Percentiles rank a stretch among this genome's conserved stretches.
These are phyloP conservation scores for Psococerastis gibbosa DNA, from an alignment of 2,888 invertebrate species.

Conservation along the genomic window DNA sequence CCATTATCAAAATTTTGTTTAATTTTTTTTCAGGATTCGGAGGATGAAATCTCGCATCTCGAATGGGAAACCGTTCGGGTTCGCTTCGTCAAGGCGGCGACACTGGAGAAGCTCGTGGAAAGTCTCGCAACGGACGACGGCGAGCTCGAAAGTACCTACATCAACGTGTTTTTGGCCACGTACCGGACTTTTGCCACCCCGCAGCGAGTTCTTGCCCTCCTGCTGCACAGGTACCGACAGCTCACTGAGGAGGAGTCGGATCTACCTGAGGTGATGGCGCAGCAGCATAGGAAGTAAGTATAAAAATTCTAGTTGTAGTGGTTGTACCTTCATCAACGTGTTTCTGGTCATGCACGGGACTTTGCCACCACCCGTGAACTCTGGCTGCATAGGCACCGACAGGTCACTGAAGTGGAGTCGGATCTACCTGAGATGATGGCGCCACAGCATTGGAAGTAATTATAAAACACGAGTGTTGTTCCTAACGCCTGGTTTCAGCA, in stretches of 20 bases:
- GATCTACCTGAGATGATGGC: slow-evolving; percentile 24
- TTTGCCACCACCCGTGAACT: slow-evolving; percentile 69
- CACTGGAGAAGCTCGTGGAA: slow-evolving; percentile 82
- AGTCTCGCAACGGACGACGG: slow-evolving; percentile 86
- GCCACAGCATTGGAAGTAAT: slow-evolving; percentile 53
- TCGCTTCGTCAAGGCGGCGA: slow-evolving; percentile 88
- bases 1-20: no score
- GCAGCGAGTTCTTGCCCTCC: slow-evolving; percentile 60
- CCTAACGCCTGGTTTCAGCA: no score
- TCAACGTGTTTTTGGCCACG: slow-evolving; percentile 92
- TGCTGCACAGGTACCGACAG: slow-evolving; percentile 38
- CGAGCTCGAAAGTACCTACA: slow-evolving; percentile 91
- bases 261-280: slow-evolving; percentile 26
- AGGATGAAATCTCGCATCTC: slow-evolving; percentile 84
- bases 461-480: no score
- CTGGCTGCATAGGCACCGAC: slow-evolving; percentile 39
- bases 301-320: no score
- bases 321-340: slow-evolving; percentile 93
- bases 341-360: slow-evolving; percentile 88
- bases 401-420: slow-evolving; percentile 21
- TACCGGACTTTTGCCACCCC: slow-evolving; percentile 83
- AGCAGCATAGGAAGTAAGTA: slow-evolving; percentile 50
- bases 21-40: slow-evolving; percentile 44
- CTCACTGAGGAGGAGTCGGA: slow-evolving; percentile 22
- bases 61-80: slow-evolving; percentile 98